A percentile compares a stretch with the other conserved stretches of the same genome.
Evolutionary conservation across 2,888 invertebrate species (phyloP).

Genomic region (Trichopoda pennipes): DNA sequence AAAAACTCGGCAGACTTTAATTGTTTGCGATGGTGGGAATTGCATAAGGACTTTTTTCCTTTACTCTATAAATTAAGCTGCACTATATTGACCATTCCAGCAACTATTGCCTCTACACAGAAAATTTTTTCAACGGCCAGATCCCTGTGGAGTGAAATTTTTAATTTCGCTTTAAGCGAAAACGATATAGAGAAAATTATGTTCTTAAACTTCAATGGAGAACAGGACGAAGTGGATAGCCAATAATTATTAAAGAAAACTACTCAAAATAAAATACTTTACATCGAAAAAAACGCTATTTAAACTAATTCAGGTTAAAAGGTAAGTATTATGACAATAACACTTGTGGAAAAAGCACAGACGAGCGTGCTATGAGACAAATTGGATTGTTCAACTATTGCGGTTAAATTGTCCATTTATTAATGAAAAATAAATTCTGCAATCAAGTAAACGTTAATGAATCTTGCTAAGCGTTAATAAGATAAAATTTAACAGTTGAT

Average conservation of each 20-base stretch:
- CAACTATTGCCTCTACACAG: background rate
- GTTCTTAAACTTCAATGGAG: conserved; percentile 12
- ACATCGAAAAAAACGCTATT: background rate
- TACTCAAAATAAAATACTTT: background rate
- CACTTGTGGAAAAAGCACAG: no score
- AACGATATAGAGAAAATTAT: conserved; percentile 4
- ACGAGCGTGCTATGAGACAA: no score
- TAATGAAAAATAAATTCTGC: no score
- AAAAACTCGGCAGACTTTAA: background rate
- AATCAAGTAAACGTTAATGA: no score
- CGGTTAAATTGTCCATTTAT: no score
- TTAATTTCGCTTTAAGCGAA: background rate
- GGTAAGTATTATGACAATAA: no score
- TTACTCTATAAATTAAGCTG: conserved; percentile 11
- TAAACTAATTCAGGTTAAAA: no score
- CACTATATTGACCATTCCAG: conserved; percentile 6
- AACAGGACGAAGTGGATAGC: conserved; percentile 8
- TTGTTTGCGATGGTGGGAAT: conserved; percentile 29
- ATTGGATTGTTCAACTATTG: no score
- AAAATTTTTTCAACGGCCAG: background rate
- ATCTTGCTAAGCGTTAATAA: no score
- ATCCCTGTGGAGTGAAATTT: background rate
- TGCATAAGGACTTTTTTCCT: conserved; percentile 16
- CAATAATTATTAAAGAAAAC: background rate
- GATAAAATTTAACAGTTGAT: no score